Evolutionary conservation across 2,113 vertebrate species (phyloP), one percentile per base, ranked within the genome.

Genomic region (Mugil cephalus): DNA sequence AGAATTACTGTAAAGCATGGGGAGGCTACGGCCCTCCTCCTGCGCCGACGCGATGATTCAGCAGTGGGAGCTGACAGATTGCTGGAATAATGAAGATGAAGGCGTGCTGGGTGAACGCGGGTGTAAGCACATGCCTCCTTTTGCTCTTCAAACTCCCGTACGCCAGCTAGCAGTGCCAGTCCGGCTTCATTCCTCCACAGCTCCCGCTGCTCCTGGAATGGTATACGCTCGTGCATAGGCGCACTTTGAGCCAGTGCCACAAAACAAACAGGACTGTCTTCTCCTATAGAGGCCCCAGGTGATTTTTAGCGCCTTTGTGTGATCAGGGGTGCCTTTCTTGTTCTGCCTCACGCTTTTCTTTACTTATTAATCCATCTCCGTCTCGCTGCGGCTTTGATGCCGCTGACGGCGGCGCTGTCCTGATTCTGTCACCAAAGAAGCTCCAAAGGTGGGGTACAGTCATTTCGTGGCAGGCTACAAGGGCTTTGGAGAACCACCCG

Each of bases 321-420:
- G 79, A 88, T 82, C 69, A 21, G 62, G 66, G n/a, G 60, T 4
- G 11, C 66, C 69, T 81, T 79, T 81, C 82, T 73, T 79, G 76
- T 85, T 85, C 80, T 67, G 77, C 86, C 50, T 53, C 54, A 74
- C n/a, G n/a, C 60, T 78, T 85, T 86, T 62, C 85, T 87, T 92
- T 87, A 87, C 77, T 90, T 91, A 88, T 91, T 90, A 89, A 93
- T 90, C 85, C 69, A 66, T 87, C 82, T 82, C 71, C 19, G 53
- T 82, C 85, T 76, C 21, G 12, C 55, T 77, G 66, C 1, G 18
- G 80, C 87, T 89, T 87, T 87, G 82, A 88, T 87, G 70, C 62
- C 18, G 46, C 69, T 77, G 82, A 88, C 51, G 9, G 64, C 9
- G 4, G 71, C 46, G 71, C 69, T 83, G 90, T 81, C 89, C 91